These are phyloP conservation scores for Tetraneura akinire DNA, from an alignment of 1,140 invertebrate species.

Conservation along the genomic window DNA sequence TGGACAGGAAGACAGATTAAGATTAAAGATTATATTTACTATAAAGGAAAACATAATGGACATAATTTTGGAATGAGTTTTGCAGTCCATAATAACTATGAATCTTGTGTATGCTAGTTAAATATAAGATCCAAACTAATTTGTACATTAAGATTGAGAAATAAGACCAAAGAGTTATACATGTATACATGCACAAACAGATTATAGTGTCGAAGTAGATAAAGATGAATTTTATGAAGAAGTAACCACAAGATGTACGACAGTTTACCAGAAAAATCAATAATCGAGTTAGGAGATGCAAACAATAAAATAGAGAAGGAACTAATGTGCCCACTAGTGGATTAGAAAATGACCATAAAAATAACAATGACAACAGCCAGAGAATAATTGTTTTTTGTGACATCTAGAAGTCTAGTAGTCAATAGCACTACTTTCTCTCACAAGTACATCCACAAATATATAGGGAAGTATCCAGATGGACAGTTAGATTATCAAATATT, in stretches of 20 bases:
- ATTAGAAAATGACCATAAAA: not conserved
- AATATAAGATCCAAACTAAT: too few species aligned
- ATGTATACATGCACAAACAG: too few species aligned
- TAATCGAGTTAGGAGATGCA: not conserved
- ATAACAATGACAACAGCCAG: not conserved
- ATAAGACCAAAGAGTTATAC: not conserved
- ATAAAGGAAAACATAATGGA: too few species aligned
- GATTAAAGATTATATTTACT: too few species aligned
- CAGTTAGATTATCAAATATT: slow-evolving; percentile 12
- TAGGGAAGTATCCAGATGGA: not conserved
- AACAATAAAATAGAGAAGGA: not conserved
- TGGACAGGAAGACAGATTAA: too few species aligned
- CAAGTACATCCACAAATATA: slow-evolving; percentile 17
- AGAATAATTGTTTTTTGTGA: not conserved
- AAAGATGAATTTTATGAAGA: not conserved
- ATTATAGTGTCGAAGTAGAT: not conserved
- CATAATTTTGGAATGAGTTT: not conserved
- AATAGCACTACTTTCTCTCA: not conserved
- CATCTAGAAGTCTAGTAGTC: slow-evolving; percentile 12
- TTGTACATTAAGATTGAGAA: not conserved
- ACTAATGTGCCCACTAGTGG: not conserved
- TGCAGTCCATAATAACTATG: not conserved
- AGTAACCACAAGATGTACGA: not conserved
- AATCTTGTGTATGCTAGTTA: not conserved
- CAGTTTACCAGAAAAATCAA: not conserved